Base-by-base conservation (phyloP, 1,140 invertebrate genomes). In the Anadara kagoshimensis region DNA sequence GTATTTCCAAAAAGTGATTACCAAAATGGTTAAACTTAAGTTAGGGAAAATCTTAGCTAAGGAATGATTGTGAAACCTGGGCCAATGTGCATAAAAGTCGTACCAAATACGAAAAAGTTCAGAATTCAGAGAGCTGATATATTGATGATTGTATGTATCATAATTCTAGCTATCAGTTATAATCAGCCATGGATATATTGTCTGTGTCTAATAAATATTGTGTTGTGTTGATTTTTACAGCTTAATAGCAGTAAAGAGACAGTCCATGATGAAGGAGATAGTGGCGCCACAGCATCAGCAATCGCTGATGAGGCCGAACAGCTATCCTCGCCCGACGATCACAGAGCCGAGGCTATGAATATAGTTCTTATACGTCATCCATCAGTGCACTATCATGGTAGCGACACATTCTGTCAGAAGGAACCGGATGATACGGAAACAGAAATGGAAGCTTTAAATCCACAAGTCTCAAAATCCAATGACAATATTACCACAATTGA, bases 211-310 rank as follows among this genome's bases (percentile, higher is more conserved):
- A n/a, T 49, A 49, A 49, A 1, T 14, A 3, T 18, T 18, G 2
- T 14, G 47, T n/a, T n/a, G n/a, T 18, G 1, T 18, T 49, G 2
- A 49, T 49, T 47, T 66, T 75, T 64, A 22, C 72, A 85, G 83
- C 63, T 86, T 24, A 81, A 80, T 56, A 81, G 82, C 44, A 86
- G 85, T 54, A 79, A 85, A 69, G 85, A 86, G 63, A 81, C 82
- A 62, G 82, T 86, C 1, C 84, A 79, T 36, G 76, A 72, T 26
- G 84, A 84, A 57, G 67, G 67, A n/a, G 85, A 85, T 22, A 78
- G 79, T 68, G 79, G 80, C 24, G 69, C 64, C 8, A 74, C 69
- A 14, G 54, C 73, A n/a, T 72, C 70, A 4, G 71, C 53, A 14
- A 49, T 72, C 3, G 59, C 71, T 7, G 76, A 76, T 44, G 82